Percentiles rank a stretch among this genome's conserved stretches.
phyloP scores from a whole-genome alignment of 2,797 vertebrate species.

The Scyliorhinus canicula region DNA sequence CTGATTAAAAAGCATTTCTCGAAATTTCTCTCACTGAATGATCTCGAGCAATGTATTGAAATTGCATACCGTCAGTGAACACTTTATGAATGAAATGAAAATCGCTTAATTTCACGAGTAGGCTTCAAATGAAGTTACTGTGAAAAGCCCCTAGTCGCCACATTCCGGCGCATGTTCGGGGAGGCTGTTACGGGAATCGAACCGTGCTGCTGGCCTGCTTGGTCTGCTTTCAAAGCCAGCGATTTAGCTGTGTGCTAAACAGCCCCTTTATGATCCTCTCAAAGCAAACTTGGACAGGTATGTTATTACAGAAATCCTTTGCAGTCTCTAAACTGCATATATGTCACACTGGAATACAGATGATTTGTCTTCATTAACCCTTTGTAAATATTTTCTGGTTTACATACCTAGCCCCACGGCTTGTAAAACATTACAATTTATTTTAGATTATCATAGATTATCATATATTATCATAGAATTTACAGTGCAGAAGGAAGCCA shows the following conservation, averaged over 20 bases:
- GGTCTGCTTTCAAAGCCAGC: too few relatives aligned
- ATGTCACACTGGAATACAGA: background rate
- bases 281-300: background rate
- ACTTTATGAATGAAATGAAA: too few relatives aligned
- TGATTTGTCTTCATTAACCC: background rate
- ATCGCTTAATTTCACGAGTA: too few relatives aligned
- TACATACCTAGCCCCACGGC: background rate
- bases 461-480: too few relatives aligned
- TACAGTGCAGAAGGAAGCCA: too few relatives aligned
- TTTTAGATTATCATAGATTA: too few relatives aligned
- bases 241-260: too few relatives aligned
- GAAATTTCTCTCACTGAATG: background rate
- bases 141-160: too few relatives aligned
- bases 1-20: background rate
- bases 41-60: background rate
- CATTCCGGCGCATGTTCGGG: too few relatives aligned
- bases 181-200: too few relatives aligned
- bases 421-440: background rate
- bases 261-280: background rate
- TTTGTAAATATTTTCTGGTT: background rate
- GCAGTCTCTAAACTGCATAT: background rate
- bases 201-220: too few relatives aligned
- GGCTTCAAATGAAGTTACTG: too few relatives aligned
- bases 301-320: background rate
- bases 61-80: background rate